These are phyloP conservation scores for Tyria jacobaeae DNA, from an alignment of 2,888 invertebrate species.

Conservation along the genomic window DNA sequence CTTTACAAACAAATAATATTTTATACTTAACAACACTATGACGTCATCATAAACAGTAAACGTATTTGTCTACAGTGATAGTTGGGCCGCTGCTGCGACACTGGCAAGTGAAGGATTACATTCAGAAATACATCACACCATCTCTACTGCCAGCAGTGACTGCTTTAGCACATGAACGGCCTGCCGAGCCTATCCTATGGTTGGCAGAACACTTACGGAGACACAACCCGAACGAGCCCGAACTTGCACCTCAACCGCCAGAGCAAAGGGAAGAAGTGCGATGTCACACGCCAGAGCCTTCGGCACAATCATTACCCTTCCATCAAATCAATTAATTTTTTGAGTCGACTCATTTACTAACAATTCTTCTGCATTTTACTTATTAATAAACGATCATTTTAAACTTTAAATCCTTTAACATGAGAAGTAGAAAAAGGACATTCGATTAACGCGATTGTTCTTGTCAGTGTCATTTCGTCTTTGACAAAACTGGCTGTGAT, in stretches of 20 bases:
- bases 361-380: not conserved
- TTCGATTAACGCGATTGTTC: no score
- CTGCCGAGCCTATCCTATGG: constrained; percentile 92
- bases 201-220: constrained; percentile 91
- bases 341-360: not conserved
- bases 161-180: constrained; percentile 90
- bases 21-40: not conserved
- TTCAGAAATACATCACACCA: constrained; percentile 89
- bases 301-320: constrained; percentile 61
- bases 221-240: constrained; percentile 92
- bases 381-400: no score
- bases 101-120: constrained; percentile 89
- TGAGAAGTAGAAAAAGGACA: no score
- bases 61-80: constrained; percentile 87
- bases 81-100: constrained; percentile 90
- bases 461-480: no score
- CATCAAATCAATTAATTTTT: constrained; percentile 48
- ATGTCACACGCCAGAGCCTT: constrained; percentile 71
- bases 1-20: no score
- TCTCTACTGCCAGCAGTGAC: constrained; percentile 88
- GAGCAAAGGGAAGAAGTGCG: constrained; percentile 62
- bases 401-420: no score
- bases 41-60: not conserved
- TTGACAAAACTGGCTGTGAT: no score
- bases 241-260: constrained; percentile 59